Conservation (phyloP, 2,797 vertebrate genomes). For the Eulemur rubriventer region DNA sequence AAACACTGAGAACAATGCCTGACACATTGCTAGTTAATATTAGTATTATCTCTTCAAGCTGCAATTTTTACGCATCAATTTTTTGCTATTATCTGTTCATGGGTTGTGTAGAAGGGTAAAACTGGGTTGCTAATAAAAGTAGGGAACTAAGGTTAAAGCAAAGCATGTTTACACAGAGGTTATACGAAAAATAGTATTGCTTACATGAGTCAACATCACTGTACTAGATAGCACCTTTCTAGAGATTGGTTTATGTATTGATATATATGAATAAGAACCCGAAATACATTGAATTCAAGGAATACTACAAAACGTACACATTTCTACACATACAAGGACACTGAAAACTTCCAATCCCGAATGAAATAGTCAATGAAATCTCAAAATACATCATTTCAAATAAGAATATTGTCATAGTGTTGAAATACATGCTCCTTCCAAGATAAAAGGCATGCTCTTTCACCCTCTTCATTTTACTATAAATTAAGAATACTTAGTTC, state of each 20-base stretch:
- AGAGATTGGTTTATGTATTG: not conserved
- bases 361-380: slow-evolving; percentile 25
- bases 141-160: not conserved
- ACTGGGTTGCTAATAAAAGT: not conserved
- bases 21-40: not conserved
- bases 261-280: not conserved
- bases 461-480: not conserved
- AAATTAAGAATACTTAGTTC: not conserved
- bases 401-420: not conserved
- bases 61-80: not conserved
- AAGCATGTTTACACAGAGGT: not conserved
- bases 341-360: not conserved
- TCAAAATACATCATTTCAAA: not conserved
- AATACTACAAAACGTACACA: not conserved
- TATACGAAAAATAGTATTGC: not conserved
- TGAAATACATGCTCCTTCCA: not conserved
- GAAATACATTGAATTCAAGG: not conserved
- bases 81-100: not conserved
- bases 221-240: not conserved
- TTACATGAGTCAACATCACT: not conserved
- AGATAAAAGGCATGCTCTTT: not conserved
- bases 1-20: not conserved
- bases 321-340: not conserved
- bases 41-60: not conserved
- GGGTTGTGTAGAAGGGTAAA: not conserved